Evolutionary conservation across 2,888 invertebrate genomes (phyloP).

Genomic region (Heteromyza rotundicornis): DNA sequence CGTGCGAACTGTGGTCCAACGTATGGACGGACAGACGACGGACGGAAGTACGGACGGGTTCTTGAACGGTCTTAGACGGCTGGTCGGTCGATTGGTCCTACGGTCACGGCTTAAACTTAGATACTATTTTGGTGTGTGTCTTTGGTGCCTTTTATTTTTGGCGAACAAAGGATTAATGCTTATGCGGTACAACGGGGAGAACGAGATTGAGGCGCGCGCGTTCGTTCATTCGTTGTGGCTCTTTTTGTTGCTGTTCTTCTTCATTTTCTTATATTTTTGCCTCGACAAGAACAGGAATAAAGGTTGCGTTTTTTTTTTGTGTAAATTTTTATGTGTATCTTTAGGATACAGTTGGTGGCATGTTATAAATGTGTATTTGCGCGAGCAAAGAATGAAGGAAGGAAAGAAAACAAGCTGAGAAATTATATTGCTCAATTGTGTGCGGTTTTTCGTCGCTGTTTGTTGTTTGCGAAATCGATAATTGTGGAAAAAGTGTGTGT

Average conservation of each 20-base stretch:
- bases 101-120: background rate
- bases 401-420: background rate
- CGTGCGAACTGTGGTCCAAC: too few species aligned
- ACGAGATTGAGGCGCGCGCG: constrained; percentile 14
- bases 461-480: constrained; percentile 12
- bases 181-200: background rate
- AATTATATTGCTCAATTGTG: constrained; percentile 3
- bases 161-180: constrained; percentile 1
- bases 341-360: constrained; percentile 1
- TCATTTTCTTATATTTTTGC: background rate
- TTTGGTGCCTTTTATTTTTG: background rate
- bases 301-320: constrained; percentile 14
- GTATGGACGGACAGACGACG: background rate
- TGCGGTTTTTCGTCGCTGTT: constrained; percentile 16
- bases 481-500: background rate
- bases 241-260: constrained; percentile 35
- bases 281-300: background rate
- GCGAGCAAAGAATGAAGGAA: background rate
- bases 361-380: background rate
- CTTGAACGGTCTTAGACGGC: background rate
- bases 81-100: background rate
- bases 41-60: background rate
- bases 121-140: background rate
- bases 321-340: constrained; percentile 11
- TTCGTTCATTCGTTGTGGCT: constrained; percentile 36